Percentiles rank a stretch among this genome's conserved stretches.
These are phyloP conservation scores for Drosophila putrida DNA, from an alignment of 2,888 invertebrate genomes.

Conservation along the genomic window DNA sequence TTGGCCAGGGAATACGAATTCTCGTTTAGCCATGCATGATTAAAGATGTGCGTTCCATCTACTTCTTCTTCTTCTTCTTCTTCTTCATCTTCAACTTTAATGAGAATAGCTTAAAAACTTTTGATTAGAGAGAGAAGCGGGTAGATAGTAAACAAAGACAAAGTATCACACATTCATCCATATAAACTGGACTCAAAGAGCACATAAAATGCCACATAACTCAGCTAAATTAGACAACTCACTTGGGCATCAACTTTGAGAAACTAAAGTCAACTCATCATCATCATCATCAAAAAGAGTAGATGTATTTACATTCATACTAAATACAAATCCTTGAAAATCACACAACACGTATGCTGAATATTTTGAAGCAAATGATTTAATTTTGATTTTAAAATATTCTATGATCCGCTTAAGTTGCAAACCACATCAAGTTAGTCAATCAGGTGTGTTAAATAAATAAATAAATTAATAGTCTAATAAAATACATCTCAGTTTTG, in stretches of 20 bases:
- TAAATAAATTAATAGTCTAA: too few relatives aligned
- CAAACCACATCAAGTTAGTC: background rate
- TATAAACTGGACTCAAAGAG: slow-evolving; percentile 29
- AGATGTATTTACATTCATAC: background rate
- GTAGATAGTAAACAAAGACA: slow-evolving; percentile 25
- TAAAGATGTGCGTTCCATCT: slow-evolving; percentile 59
- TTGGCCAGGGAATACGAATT: slow-evolving; percentile 62
- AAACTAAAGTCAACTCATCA: background rate
- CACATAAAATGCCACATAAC: slow-evolving; percentile 15
- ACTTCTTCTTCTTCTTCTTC: slow-evolving; percentile 34
- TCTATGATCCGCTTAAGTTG: background rate
- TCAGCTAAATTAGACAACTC: slow-evolving; percentile 26
- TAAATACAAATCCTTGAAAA: background rate
- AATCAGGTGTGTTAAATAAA: too few relatives aligned
- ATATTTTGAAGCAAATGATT: background rate
- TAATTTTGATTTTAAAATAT: background rate
- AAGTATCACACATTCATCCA: slow-evolving; percentile 31
- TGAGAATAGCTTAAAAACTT: slow-evolving; percentile 66
- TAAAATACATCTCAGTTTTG: too few relatives aligned
- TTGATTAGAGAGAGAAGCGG: slow-evolving; percentile 27
- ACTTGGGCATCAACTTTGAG: slow-evolving; percentile 11
- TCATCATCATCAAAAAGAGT: background rate
- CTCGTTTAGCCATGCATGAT: slow-evolving; percentile 65
- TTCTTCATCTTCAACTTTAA: slow-evolving; percentile 55
- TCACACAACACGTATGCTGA: background rate